phyloP scores from a whole-genome alignment of 2,113 vertebrate genomes.

The Eulemur rufifrons region DNA sequence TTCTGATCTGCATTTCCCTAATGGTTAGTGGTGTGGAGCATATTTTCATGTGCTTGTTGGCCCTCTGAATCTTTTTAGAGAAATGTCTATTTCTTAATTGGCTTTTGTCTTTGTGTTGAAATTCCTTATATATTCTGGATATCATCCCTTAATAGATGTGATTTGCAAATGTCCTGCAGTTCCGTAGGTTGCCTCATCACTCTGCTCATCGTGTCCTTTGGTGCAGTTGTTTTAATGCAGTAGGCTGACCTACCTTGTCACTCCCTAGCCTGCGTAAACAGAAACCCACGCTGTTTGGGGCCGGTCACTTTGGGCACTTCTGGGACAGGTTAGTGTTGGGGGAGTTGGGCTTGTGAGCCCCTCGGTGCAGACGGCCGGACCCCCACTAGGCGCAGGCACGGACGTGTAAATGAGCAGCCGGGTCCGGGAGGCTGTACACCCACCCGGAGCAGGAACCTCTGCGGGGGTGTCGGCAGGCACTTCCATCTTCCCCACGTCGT shows the following conservation, averaged over 20 bases:
- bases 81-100: background rate
- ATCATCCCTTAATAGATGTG: background rate
- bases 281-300: background rate
- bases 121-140: background rate
- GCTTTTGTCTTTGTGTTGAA: background rate
- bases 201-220: background rate
- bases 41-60: background rate
- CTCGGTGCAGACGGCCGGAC: background rate
- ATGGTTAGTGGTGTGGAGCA: fast-evolving
- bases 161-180: too few species aligned
- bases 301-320: fast-evolving
- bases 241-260: background rate
- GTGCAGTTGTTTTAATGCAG: background rate
- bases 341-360: fast-evolving
- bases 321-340: background rate
- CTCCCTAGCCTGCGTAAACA: too few species aligned
- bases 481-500: too few species aligned
- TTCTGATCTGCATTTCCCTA: background rate
- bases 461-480: fast-evolving
- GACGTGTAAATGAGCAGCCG: background rate
- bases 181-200: background rate
- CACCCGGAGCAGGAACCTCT: background rate
- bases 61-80: background rate
- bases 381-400: too few species aligned
- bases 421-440: background rate